Evolutionary conservation across 1,140 invertebrate genomes (phyloP).

Genomic region (Drosophila truncata): DNA sequence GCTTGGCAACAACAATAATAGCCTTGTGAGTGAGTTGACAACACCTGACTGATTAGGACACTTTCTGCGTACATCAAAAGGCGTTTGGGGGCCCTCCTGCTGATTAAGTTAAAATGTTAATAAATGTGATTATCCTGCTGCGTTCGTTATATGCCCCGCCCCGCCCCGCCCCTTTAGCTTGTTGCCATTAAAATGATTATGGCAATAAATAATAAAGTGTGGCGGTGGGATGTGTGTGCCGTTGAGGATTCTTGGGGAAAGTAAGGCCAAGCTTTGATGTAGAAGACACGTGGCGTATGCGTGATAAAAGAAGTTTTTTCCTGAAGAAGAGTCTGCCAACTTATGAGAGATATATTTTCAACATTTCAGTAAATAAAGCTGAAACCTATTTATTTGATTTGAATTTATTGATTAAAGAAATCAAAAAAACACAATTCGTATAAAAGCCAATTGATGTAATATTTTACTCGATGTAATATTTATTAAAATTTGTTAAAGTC

Average conservation of each 20-base stretch:
- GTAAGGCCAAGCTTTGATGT: slow-evolving; percentile 45
- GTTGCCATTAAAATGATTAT: slow-evolving; percentile 75
- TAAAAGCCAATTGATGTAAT: neutral
- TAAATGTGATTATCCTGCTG: slow-evolving; percentile 72
- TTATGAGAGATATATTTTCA: neutral
- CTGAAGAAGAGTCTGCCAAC: no score
- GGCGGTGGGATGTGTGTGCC: neutral
- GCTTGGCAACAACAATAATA: slow-evolving; percentile 25
- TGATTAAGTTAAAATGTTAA: slow-evolving; percentile 79
- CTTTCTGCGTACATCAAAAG: slow-evolving; percentile 42
- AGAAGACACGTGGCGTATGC: slow-evolving; percentile 44
- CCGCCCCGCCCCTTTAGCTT: slow-evolving; percentile 14
- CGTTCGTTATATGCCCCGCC: slow-evolving; percentile 18
- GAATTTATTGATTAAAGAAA: neutral
- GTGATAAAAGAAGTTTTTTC: slow-evolving; percentile 9
- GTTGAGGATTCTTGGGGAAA: slow-evolving; percentile 11
- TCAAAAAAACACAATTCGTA: neutral
- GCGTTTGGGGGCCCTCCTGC: slow-evolving; percentile 17
- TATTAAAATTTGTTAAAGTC: no score
- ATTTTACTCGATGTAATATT: neutral
- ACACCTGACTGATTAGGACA: slow-evolving; percentile 47
- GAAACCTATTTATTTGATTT: no score
- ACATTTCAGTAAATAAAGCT: neutral
- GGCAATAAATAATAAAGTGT: slow-evolving; percentile 78
- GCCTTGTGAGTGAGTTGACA: slow-evolving; percentile 13